phyloP scores from a whole-genome alignment of 2,797 vertebrate genomes.

The Platyrinchus mystaceus region DNA sequence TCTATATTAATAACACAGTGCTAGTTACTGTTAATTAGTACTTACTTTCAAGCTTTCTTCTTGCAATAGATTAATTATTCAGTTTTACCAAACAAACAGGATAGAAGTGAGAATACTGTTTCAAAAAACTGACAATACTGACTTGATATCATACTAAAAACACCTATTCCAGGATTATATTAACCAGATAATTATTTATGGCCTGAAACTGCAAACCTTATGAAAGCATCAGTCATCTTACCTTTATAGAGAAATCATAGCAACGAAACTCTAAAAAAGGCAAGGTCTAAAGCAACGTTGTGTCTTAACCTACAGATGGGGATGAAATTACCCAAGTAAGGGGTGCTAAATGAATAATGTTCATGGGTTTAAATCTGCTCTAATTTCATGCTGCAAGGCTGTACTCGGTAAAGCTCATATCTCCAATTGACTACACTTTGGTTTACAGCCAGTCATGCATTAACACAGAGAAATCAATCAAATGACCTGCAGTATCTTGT shows the following conservation, averaged over 20 bases:
- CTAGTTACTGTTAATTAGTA: conserved; percentile 47
- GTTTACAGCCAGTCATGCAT: neutral
- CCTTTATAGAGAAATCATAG: neutral
- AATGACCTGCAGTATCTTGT: neutral
- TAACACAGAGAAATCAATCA: neutral
- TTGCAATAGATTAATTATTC: neutral
- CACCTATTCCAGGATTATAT: neutral
- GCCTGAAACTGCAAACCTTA: neutral
- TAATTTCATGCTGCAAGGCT: neutral
- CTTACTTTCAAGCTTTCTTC: neutral
- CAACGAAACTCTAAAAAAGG: neutral
- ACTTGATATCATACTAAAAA: neutral
- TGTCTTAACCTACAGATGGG: neutral
- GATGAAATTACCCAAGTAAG: neutral
- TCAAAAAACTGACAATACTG: neutral
- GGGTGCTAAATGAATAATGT: neutral
- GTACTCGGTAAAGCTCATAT: neutral
- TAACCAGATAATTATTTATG: neutral
- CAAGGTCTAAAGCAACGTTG: neutral
- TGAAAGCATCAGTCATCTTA: neutral
- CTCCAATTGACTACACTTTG: fast-evolving
- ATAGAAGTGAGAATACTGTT: neutral
- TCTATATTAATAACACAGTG: conserved; percentile 34
- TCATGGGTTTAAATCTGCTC: neutral
- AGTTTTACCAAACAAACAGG: neutral